A percentile compares a stretch with the other conserved stretches of the same genome.
phyloP scores from a whole-genome alignment of 2,797 vertebrate genomes.

The Darevskia mixta region DNA sequence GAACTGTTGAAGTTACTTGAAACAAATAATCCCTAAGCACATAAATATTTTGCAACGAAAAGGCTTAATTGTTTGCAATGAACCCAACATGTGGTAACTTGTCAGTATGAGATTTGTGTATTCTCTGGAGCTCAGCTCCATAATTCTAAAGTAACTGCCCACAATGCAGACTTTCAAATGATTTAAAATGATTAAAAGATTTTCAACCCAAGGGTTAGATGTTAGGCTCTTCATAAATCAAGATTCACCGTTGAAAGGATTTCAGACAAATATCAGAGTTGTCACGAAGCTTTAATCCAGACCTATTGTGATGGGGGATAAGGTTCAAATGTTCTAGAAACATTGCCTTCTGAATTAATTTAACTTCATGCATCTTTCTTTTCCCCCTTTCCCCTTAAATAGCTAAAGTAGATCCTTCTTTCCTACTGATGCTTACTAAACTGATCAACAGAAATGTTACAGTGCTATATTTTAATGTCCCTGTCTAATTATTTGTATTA shows the following conservation, averaged over 20 bases:
- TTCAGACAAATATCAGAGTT: slow-evolving; percentile 44
- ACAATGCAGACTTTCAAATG: slow-evolving; percentile 27
- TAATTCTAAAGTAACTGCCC: not conserved
- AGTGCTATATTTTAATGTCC: slow-evolving; percentile 47
- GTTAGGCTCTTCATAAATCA: slow-evolving; percentile 44
- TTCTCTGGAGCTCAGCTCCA: not conserved
- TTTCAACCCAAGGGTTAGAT: too few relatives aligned
- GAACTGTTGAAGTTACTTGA: slow-evolving; percentile 14
- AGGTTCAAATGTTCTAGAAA: not conserved
- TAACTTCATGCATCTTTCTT: slow-evolving; percentile 15
- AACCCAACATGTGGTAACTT: not conserved
- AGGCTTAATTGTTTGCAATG: not conserved
- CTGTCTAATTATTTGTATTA: slow-evolving; percentile 54
- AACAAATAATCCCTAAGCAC: slow-evolving; percentile 19
- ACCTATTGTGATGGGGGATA: not conserved
- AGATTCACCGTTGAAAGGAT: slow-evolving; percentile 48
- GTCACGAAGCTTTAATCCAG: slow-evolving; percentile 32
- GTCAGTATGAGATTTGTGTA: not conserved
- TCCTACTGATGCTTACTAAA: slow-evolving; percentile 25
- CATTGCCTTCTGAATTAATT: slow-evolving; percentile 23
- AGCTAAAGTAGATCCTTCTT: slow-evolving; percentile 19
- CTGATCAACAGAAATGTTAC: slow-evolving; percentile 34
- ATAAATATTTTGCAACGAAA: not conserved
- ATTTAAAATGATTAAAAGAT: slow-evolving; percentile 39
- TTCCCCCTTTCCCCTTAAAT: not conserved